Evolutionary conservation across 2,888 invertebrate species (phyloP).

Genomic region (Callyntrura sp.): DNA sequence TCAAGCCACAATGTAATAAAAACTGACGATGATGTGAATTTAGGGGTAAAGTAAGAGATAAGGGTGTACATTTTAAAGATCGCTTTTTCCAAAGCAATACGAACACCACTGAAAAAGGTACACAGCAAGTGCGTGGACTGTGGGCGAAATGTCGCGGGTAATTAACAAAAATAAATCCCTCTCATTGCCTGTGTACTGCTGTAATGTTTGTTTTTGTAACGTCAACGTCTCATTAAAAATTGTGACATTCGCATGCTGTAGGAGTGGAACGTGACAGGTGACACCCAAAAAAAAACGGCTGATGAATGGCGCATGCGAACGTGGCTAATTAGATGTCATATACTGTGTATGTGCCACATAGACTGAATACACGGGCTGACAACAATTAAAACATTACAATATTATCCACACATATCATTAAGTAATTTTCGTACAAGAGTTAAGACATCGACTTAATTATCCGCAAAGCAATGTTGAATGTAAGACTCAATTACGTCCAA

Average conservation of each 20-base stretch:
- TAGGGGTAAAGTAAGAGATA: no score
- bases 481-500: constrained; percentile 38
- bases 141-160: constrained; percentile 38
- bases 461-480: constrained; percentile 13
- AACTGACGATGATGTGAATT: not conserved
- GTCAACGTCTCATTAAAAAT: constrained; percentile 52
- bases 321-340: constrained; percentile 45
- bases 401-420: not conserved
- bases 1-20: not conserved
- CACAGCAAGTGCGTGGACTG: not conserved
- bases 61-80: not conserved
- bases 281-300: constrained; percentile 21
- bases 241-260: constrained; percentile 22
- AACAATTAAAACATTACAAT: constrained; percentile 1
- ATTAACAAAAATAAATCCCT: constrained; percentile 49
- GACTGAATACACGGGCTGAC: not conserved
- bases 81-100: not conserved
- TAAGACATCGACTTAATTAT: constrained; percentile 62
- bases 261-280: constrained; percentile 41
- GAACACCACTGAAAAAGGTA: not conserved
- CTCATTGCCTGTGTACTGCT: not conserved
- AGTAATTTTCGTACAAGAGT: not conserved
- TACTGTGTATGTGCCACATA: not conserved
- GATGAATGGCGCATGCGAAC: constrained; percentile 25
- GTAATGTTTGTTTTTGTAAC: not conserved